These are phyloP conservation scores for Phrynocephalus forsythii DNA, from an alignment of 2,797 vertebrate genomes.

Conservation along the genomic window DNA sequence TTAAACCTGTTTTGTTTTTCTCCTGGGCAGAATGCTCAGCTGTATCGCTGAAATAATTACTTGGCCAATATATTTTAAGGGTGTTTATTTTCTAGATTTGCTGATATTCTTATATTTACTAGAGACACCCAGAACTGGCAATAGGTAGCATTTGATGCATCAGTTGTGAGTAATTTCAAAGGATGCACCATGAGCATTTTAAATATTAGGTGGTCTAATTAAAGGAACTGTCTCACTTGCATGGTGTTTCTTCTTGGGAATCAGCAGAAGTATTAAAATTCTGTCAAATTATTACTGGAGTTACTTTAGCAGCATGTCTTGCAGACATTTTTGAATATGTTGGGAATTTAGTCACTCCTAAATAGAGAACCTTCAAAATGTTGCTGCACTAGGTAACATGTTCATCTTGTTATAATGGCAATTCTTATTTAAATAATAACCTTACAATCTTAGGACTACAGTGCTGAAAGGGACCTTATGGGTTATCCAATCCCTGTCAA, in stretches of 20 bases:
- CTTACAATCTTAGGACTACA: too few relatives aligned
- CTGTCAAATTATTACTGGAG: background rate
- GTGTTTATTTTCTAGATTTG: background rate
- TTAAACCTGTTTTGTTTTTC: background rate
- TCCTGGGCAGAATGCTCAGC: background rate
- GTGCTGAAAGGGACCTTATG: too few relatives aligned
- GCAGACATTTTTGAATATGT: background rate
- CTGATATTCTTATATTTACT: background rate
- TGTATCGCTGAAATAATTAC: background rate
- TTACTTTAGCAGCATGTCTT: background rate
- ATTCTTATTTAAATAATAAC: slow-evolving; percentile 13
- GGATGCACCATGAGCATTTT: background rate
- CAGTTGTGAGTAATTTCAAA: background rate
- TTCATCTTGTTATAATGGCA: background rate
- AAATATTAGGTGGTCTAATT: background rate
- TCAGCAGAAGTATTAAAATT: background rate
- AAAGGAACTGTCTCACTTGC: background rate
- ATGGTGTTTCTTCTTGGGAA: background rate
- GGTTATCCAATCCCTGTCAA: too few relatives aligned
- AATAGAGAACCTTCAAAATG: background rate
- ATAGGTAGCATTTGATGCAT: background rate
- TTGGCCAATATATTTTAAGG: background rate
- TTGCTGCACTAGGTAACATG: accelerated
- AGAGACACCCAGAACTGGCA: background rate
- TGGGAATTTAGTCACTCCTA: background rate